Conservation (phyloP, 2,113 vertebrate species). For the Heloderma charlesbogerti region DNA sequence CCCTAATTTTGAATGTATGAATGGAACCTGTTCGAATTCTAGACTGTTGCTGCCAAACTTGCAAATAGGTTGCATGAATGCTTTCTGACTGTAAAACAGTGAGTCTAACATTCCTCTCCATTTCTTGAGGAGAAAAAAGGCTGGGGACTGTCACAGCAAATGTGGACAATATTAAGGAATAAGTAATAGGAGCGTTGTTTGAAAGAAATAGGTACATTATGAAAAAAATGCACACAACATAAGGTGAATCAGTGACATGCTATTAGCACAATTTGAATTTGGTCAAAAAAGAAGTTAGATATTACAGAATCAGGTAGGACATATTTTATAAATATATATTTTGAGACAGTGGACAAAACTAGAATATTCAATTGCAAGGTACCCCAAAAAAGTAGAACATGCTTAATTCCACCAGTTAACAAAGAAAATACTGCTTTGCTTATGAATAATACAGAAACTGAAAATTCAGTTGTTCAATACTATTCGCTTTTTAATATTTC, state of each 20-base stretch:
- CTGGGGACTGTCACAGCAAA: neutral
- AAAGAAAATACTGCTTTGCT: neutral
- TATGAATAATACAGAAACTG: neutral
- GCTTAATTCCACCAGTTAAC: neutral
- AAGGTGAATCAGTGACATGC: neutral
- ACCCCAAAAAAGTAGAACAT: neutral
- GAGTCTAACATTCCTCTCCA: neutral
- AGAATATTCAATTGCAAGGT: neutral
- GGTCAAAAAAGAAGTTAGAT: neutral
- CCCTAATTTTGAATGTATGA: neutral
- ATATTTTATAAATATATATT: neutral
- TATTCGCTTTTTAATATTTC: neutral
- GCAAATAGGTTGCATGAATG: neutral
- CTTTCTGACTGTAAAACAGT: neutral
- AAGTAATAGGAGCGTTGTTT: neutral
- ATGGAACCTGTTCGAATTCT: accelerated
- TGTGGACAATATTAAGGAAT: neutral
- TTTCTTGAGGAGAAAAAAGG: neutral
- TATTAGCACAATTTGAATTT: neutral
- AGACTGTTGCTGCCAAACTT: neutral
- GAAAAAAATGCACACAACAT: neutral
- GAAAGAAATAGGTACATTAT: neutral
- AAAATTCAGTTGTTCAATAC: neutral
- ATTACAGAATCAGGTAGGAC: neutral
- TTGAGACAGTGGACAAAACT: neutral